Evolutionary conservation across 92 coral and sea anemone species (phyloP), one percentile per base, ranked within the genome.

Genomic region (Blastomussa wellsi): DNA sequence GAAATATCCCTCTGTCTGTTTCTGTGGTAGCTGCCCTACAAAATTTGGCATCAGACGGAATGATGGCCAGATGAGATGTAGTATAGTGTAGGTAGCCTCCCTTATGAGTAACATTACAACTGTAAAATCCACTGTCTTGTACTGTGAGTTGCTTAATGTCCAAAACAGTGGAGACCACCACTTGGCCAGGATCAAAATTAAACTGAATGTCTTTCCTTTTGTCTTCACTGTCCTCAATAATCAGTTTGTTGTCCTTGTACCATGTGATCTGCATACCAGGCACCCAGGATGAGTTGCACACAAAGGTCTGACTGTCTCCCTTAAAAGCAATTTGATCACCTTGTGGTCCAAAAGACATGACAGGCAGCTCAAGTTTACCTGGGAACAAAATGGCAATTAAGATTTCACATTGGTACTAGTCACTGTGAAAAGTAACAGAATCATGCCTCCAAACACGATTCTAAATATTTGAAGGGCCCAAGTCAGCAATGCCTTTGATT

Each of bases 231-330:
- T 76, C 51, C 15, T 81, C 86, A 49, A 60, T 77, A 37, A 94
- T 19, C 1, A 83, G 84, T 12, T 82, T 72, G 55, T 84, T 52
- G 84, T 86, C 82, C 85, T 92, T 94, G 89, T 87, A 94, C 98
- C 98, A 94, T 41, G 77, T 77, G 66, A 94, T 79, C 36, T 65
- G 75, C 19, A 90, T 87, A 0, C 87, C 88, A 28, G 92, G 92
- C 65, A 89, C 82, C 98, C 98, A 94, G 7, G 95, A 84, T 26
- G 93, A 90, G 17, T 76, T 79, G 47, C 98, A 94, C 15, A 84
- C 84, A 62, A 87, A 89, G 20, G 77, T 64, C 65, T 90, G 79
- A 71, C 81, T 77, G 88, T 92, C 95, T 20, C 98, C 98, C 42
- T 90, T 88, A 47, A 94, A 86, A 8, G 90, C 92, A 71, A 92